Conservation (phyloP, 2,888 invertebrate species). For the Volucella inflata region DNA sequence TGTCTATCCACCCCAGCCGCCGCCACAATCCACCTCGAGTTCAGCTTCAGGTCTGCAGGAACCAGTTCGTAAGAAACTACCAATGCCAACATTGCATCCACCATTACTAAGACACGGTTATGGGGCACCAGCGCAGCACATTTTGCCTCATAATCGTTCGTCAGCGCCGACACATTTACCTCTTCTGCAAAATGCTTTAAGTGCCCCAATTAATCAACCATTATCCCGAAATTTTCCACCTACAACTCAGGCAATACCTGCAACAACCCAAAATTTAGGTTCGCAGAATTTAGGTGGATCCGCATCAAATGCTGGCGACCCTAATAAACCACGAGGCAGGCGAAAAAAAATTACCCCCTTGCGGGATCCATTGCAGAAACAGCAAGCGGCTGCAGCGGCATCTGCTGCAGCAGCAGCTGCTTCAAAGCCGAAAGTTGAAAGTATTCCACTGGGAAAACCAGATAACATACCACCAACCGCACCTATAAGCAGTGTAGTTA, state of each 20-base stretch:
- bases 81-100: constrained; percentile 83
- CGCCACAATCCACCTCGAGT: constrained; percentile 77
- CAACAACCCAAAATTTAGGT: constrained; percentile 51
- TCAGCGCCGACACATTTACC: constrained; percentile 77
- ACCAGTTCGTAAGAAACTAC: constrained; percentile 81
- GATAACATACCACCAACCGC: constrained; percentile 35
- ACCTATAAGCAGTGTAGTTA: constrained; percentile 5
- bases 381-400: constrained; percentile 85
- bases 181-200: constrained; percentile 81
- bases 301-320: constrained; percentile 28
- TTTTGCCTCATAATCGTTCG: constrained; percentile 79
- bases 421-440: constrained; percentile 41
- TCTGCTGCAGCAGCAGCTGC: constrained; percentile 82
- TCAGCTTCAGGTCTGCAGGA: constrained; percentile 83
- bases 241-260: constrained; percentile 66
- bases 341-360: constrained; percentile 84
- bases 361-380: constrained; percentile 83
- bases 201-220: constrained; percentile 81
- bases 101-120: constrained; percentile 81
- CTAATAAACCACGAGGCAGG: constrained; percentile 81
- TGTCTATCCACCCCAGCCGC: constrained; percentile 45
- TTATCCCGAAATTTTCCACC: constrained; percentile 77
- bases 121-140: constrained; percentile 78
- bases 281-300: constrained; percentile 55
- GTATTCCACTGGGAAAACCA: constrained; percentile 15